Base-by-base conservation (phyloP, 2,888 invertebrate species). In the Zygothrica quintamaculata region DNA sequence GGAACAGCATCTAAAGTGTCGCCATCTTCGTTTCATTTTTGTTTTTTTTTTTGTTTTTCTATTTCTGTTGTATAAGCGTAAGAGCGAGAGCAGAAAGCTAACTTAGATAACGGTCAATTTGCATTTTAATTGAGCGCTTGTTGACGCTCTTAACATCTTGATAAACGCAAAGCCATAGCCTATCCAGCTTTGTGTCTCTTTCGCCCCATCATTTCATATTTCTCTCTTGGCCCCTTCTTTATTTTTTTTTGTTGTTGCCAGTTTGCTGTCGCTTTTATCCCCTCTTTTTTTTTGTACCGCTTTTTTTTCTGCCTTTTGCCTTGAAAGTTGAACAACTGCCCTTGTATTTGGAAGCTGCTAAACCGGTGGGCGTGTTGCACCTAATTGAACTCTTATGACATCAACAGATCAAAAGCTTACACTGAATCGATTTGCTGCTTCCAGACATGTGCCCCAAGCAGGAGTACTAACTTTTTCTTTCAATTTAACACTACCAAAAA, bases 301-400 rank as follows among this genome's bases (percentile, higher is more conserved):
- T 44, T 50, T 61, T 51, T 48, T 66, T 72, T 67, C 57, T 67
- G 62, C 55, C 53, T 67, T 55, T 42, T 52, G 37, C 12, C 62
- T 51, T 55, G 51, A 69, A 58, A 62, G 52, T 60, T 62, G 39
- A 67, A 62, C 42, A 61, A 51, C 47, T 51, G 7, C 29, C 7
- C 29, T n/a, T 7, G 36, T 47, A 31, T 18, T 48, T 29, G 29
- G 34, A 5, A 34, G 5, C 13, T 34, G 34, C 4, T 9, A 2
- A 16, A 26, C 36, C 44, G 47, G 64, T 55, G 60, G 61, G 55
- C 36, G 53, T 55, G 46, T 59, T 53, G 74, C 64, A 65, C 61
- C 74, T 66, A 77, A 84, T 84, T 80, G 84, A 80, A 84, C 80
- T 67, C 67, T 67, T 70, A 84, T 77, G 81, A 77, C 79, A 75